phyloP scores from a whole-genome alignment of 2,888 invertebrate species.

The Mystacides longicornis region DNA sequence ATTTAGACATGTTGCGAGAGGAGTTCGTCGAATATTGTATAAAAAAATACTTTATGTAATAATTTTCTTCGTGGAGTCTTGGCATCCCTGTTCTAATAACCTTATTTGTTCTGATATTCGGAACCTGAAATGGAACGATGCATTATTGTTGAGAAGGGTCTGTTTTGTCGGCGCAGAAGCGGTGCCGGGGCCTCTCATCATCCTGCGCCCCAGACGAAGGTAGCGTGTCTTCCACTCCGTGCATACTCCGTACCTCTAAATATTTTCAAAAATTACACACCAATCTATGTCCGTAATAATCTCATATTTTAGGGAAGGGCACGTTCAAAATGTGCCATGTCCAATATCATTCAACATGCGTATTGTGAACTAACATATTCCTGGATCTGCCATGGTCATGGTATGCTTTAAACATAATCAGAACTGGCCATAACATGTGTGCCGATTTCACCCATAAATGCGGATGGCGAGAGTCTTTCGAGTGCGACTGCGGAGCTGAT shows the following conservation, averaged over 20 bases:
- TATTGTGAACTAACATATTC: too few relatives aligned
- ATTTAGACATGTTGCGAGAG: too few relatives aligned
- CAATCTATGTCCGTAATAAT: neutral
- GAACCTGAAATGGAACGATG: neutral
- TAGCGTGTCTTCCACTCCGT: constrained; percentile 10
- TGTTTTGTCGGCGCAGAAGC: constrained; percentile 5
- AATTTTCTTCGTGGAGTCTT: too few relatives aligned
- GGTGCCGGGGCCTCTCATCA: constrained; percentile 2
- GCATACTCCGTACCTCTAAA: neutral
- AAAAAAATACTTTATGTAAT: neutral
- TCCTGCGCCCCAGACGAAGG: neutral
- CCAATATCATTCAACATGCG: too few relatives aligned
- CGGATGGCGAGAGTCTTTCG: too few relatives aligned
- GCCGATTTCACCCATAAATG: too few relatives aligned
- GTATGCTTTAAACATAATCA: too few relatives aligned
- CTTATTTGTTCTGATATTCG: neutral
- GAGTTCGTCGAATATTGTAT: neutral
- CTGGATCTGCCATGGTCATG: too few relatives aligned
- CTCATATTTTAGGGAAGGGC: too few relatives aligned
- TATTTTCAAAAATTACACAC: constrained; percentile 5
- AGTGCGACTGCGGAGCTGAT: too few relatives aligned
- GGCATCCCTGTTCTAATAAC: neutral
- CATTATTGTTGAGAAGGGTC: constrained; percentile 4
- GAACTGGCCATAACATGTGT: too few relatives aligned
- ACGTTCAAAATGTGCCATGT: too few relatives aligned